phyloP scores from a whole-genome alignment of 2,113 vertebrate genomes.

The Redunca redunca region DNA sequence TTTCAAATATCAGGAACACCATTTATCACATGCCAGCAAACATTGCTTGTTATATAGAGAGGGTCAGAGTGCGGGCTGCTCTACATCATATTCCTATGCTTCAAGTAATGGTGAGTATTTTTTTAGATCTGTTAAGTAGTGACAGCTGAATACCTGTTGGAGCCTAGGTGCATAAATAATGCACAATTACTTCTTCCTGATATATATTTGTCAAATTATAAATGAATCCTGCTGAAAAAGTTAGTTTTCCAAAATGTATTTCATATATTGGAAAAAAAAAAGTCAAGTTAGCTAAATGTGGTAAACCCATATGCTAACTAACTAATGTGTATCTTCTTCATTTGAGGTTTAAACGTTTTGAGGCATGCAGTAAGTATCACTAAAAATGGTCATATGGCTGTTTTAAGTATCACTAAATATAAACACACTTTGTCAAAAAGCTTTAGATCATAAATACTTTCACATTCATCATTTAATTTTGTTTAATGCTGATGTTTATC shows the following conservation, averaged over 20 bases:
- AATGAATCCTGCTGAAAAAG: constrained; percentile 7
- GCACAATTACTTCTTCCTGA: constrained; percentile 21
- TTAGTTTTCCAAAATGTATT: background rate
- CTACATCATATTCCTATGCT: background rate
- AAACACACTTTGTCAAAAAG: background rate
- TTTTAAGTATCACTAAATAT: constrained; percentile 2
- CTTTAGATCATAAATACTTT: background rate
- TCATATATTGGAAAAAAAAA: background rate
- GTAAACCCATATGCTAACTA: background rate
- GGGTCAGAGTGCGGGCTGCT: background rate
- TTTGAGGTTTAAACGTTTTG: constrained; percentile 32
- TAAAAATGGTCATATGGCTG: background rate
- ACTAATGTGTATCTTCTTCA: background rate
- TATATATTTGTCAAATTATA: constrained; percentile 7
- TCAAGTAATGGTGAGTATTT: background rate
- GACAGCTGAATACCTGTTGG: background rate
- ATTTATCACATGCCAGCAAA: background rate
- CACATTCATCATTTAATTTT: background rate
- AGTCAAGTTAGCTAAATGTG: background rate
- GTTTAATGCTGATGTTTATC: constrained; percentile 13
- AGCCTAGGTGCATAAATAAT: background rate
- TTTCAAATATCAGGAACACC: background rate
- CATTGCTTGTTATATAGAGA: background rate
- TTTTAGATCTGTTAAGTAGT: background rate
- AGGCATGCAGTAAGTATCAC: background rate